Conservation (phyloP, 2,113 vertebrate genomes). For the Glaucidium brasilianum region DNA sequence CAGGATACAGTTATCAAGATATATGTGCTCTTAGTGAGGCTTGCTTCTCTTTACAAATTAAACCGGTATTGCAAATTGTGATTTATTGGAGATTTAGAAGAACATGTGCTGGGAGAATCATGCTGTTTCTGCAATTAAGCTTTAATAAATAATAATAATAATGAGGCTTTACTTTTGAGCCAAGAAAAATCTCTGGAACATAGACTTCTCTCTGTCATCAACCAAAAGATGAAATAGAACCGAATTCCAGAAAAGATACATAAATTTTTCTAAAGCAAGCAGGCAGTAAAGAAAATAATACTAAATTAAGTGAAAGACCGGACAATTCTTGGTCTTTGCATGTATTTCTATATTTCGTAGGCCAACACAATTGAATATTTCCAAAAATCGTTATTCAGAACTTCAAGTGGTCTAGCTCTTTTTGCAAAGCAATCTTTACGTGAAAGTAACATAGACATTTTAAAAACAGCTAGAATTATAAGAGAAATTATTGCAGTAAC, state of each 20-base stretch:
- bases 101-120: neutral
- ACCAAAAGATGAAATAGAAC: conserved; percentile 1
- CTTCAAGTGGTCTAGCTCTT: neutral
- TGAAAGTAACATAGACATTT: neutral
- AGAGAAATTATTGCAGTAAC: neutral
- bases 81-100: conserved; percentile 15
- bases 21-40: neutral
- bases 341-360: neutral
- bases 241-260: neutral
- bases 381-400: neutral
- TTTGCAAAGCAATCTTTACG: neutral
- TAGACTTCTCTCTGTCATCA: neutral
- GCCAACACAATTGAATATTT: neutral
- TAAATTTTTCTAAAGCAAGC: neutral
- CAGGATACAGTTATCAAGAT: conserved; percentile 54
- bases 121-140: conserved; percentile 16
- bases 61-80: neutral
- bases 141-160: conserved; percentile 49
- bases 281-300: neutral
- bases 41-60: neutral
- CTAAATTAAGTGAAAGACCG: neutral
- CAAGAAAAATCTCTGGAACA: conserved; percentile 18
- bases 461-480: neutral
- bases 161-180: neutral
- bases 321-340: neutral